Conservation (phyloP, 1,140 invertebrate genomes). For the Phymastichus coffea region DNA sequence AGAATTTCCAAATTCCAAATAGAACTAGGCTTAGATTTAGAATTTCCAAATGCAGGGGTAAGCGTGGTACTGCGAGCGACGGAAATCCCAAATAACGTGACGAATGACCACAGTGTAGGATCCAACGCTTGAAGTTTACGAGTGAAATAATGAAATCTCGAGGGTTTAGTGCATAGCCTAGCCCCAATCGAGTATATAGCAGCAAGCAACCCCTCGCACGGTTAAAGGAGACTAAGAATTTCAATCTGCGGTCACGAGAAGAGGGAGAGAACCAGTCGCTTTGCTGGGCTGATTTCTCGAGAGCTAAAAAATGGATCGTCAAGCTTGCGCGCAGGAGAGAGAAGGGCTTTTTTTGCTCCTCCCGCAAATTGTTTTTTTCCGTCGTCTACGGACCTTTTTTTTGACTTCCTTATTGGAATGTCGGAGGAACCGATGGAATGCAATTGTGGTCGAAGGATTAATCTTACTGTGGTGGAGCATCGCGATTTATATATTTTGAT, state of each 20-base stretch:
- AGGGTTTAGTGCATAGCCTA: conserved; percentile 37
- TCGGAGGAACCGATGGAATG: neutral
- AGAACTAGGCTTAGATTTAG: too few species aligned
- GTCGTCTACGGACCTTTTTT: conserved; percentile 32
- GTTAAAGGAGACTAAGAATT: conserved; percentile 49
- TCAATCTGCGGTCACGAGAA: conserved; percentile 54
- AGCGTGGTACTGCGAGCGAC: too few species aligned
- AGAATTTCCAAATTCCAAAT: too few species aligned
- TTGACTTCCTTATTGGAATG: conserved; percentile 27
- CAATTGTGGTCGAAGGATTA: too few species aligned
- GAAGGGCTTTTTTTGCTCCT: too few species aligned
- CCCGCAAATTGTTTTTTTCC: conserved; percentile 35
- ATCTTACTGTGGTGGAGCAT: too few species aligned
- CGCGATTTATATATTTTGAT: too few species aligned
- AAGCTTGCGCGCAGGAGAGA: neutral
- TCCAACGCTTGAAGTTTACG: conserved; percentile 39
- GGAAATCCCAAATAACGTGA: too few species aligned
- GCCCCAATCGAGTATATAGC: too few species aligned
- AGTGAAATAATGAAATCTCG: conserved; percentile 54
- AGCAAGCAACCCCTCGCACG: conserved; percentile 23
- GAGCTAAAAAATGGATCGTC: conserved; percentile 48
- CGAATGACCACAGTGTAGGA: too few species aligned
- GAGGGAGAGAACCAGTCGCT: conserved; percentile 40
- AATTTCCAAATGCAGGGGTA: too few species aligned
- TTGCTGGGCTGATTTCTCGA: conserved; percentile 39